These are phyloP conservation scores for Sarcophaga rosellei DNA, from an alignment of 2,888 invertebrate genomes.

Conservation along the genomic window DNA sequence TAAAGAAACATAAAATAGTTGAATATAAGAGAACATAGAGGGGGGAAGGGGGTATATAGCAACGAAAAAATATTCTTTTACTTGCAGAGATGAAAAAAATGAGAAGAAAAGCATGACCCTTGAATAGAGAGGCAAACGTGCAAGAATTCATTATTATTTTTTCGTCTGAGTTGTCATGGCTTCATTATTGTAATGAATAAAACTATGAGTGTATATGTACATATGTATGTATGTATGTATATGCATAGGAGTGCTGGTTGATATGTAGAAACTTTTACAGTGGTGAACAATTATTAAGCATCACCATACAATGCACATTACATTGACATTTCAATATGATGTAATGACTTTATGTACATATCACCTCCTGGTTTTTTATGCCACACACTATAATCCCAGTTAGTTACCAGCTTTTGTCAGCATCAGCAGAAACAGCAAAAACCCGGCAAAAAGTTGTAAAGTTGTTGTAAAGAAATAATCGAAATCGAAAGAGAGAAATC, in stretches of 20 bases:
- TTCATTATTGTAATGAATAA: slow-evolving; percentile 45
- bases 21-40: neutral
- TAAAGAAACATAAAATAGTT: neutral
- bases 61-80: neutral
- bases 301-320: too few species aligned
- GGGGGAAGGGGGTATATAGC: neutral
- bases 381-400: neutral
- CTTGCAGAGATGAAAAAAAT: neutral
- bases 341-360: too few species aligned
- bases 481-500: slow-evolving; percentile 4
- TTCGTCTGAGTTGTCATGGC: slow-evolving; percentile 56
- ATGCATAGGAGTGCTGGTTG: neutral
- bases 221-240: too few species aligned
- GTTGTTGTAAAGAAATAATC: slow-evolving; percentile 12
- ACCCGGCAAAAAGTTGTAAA: neutral
- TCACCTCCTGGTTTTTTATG: too few species aligned
- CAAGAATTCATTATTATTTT: slow-evolving; percentile 45
- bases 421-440: slow-evolving; percentile 11
- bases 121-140: slow-evolving; percentile 50
- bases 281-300: neutral
- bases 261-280: slow-evolving; percentile 27
- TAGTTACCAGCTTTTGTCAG: slow-evolving; percentile 29
- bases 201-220: neutral
- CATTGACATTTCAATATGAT: too few species aligned
- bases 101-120: slow-evolving; percentile 18